Conservation (phyloP, 2,797 vertebrate species). For the Poeciliopsis turneri region DNA sequence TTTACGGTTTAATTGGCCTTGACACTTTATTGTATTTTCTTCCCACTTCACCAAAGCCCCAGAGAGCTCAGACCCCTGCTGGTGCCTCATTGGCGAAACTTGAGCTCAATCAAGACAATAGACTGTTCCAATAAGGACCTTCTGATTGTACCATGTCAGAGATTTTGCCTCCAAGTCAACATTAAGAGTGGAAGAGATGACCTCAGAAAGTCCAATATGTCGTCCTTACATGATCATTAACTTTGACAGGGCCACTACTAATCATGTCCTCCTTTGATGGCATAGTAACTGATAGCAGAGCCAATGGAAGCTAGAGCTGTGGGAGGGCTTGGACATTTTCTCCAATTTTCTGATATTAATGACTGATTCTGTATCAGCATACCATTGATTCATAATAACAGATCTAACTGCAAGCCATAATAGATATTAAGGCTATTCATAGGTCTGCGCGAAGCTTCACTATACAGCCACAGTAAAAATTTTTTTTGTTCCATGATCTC, state of each 20-base stretch:
- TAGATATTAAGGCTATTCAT: neutral
- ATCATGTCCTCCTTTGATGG: conserved; percentile 46
- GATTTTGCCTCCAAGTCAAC: conserved; percentile 57
- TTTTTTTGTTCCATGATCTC: neutral
- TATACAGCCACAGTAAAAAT: neutral
- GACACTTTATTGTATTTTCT: conserved; percentile 78
- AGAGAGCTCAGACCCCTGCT: conserved; percentile 53
- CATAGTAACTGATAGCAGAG: conserved; percentile 65
- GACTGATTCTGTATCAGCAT: neutral
- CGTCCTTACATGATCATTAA: conserved; percentile 45
- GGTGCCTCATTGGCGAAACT: conserved; percentile 77
- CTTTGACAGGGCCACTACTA: conserved; percentile 45
- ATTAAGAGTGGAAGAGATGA: conserved; percentile 42
- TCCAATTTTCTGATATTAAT: conserved; percentile 3
- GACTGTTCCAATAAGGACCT: conserved; percentile 64
- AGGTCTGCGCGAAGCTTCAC: neutral
- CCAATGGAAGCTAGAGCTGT: conserved; percentile 24
- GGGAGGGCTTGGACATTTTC: conserved; percentile 17
- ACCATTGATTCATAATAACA: neutral
- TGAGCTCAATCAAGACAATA: conserved; percentile 76
- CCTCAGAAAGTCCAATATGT: conserved; percentile 41
- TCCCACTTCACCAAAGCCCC: conserved; percentile 65
- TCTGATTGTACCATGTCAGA: conserved; percentile 78
- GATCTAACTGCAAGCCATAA: neutral
- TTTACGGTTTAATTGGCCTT: conserved; percentile 68